Base-by-base conservation (phyloP, 2,113 vertebrate species). In the Nothocercus nigrocapillus region DNA sequence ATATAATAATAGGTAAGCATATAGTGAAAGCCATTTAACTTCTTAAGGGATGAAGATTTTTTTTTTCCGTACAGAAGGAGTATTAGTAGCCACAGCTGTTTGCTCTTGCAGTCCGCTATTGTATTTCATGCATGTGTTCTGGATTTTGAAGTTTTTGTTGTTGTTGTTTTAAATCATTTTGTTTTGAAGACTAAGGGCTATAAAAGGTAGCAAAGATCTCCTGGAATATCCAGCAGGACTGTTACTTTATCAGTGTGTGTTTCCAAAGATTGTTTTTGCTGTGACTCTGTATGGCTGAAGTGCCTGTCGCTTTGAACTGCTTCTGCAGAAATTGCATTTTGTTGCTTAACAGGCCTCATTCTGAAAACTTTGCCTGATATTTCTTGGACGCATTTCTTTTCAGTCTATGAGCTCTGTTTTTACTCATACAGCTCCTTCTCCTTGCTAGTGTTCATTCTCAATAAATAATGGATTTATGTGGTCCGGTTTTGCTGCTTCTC, bases 21-120 rank as follows among this genome's bases (percentile, higher is more conserved):
- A 20, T 20, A 63, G 1, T 30, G 3, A 49, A 9, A 75, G 22
- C n/a, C 38, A 54, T 59, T 38, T 74, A 8, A 18, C 44, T 54
- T 80, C 47, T 56, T 89, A 45, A 70, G 3, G 66, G 53, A 47
- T 53, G 4, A 30, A 91, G 22, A 17, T 14, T 25, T 54, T 85
- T 3, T 12, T 72, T 30, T 56, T 80, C 5, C 1, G 49, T 7
- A 18, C 0, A 1, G 9, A 28, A 14, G 1, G 2, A 12, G 1
- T 40, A 18, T 54, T 76, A 73, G 34, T 59, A 83, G 38, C 30
- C 66, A 13, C 40, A 59, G 24, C 18, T 91, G 20, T 76, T 93
- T 56, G 25, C 25, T 85, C 3, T 66, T 77, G 5, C 49, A 36
- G 13, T 15, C 20, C 61, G 19, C 34, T 11, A 32, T 27, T 25